Percentiles rank a stretch among this genome's conserved stretches.
These are phyloP conservation scores for Ips typographus DNA, from an alignment of 1,140 invertebrate species.

Conservation along the genomic window DNA sequence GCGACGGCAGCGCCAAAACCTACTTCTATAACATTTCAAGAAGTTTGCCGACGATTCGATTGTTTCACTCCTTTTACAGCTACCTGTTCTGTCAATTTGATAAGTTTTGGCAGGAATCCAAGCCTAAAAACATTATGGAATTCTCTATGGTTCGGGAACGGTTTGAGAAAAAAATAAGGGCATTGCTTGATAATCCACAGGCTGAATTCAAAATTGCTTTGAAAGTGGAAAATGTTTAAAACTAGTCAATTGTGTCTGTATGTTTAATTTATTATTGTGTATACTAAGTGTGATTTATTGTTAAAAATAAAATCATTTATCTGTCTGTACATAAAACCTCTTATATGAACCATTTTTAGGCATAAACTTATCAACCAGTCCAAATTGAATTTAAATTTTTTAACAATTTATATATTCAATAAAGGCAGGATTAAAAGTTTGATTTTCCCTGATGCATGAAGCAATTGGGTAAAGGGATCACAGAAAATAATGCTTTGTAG, in stretches of 20 bases:
- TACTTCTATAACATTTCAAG: conserved; percentile 90
- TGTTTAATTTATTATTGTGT: too few relatives aligned
- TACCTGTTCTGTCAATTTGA: conserved; percentile 94
- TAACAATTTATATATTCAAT: too few relatives aligned
- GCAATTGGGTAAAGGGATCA: too few relatives aligned
- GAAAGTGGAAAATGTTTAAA: conserved; percentile 53
- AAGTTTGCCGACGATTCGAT: conserved; percentile 67
- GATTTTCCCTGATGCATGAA: too few relatives aligned
- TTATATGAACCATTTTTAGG: too few relatives aligned
- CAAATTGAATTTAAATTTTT: too few relatives aligned
- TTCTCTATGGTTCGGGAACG: conserved; percentile 83
- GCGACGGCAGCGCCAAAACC: conserved; percentile 80
- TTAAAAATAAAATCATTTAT: too few relatives aligned
- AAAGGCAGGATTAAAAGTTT: too few relatives aligned
- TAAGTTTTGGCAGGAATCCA: conserved; percentile 87
- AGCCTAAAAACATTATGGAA: conserved; percentile 93
- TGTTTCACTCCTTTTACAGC: conserved; percentile 94
- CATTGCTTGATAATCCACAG: conserved; percentile 62
- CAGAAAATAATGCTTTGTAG: too few relatives aligned
- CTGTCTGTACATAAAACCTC: too few relatives aligned
- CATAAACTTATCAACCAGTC: too few relatives aligned
- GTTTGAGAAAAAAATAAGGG: conserved; percentile 75
- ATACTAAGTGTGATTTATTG: too few relatives aligned
- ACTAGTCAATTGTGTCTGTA: not conserved
- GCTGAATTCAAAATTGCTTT: conserved; percentile 74